Evolutionary conservation across 2,888 invertebrate species (phyloP), one percentile per base, ranked within the genome.

Genomic region (Rutpela maculata): DNA sequence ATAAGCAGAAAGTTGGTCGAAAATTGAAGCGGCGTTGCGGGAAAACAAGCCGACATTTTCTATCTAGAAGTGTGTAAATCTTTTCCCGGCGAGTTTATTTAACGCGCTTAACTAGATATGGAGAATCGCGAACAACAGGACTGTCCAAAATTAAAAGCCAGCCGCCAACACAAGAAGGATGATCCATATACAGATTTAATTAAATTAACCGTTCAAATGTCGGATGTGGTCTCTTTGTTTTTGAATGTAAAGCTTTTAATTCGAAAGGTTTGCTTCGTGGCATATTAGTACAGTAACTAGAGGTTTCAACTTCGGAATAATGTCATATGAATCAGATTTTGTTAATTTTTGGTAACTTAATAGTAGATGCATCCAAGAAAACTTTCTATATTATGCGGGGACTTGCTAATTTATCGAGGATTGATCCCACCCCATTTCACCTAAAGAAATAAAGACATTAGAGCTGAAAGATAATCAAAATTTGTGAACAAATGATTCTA

Each of bases 41-140:
- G 78, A 77, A 85, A 85, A 85, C 85, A 85, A 85, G 85, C 86
- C 85, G 85, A 85, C 87, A 81, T 87, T 86, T 83, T 85, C 84
- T 87, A 88, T 86, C 87, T 86, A 80, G 79, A 84, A 85, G 86
- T 85, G 85, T 81, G 85, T 87, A 87, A 88, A 88, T 88, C 88
- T 88, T 84, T 63, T 69, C 55, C 55, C 74, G 71, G 19, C 55
- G 72, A 72, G 72, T 72, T 72, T 72, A 71, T 77, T 77, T 70
- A 77, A 62, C n/a, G 56, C 68, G 38, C 38, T 35, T 70, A 70
- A 70, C 70, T 70, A 67, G 67, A 67, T 43, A 22, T n/a, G 71
- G 62, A 63, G 55, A 50, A 50, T 63, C 31, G 63, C 63, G 63
- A 72, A 55, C 72, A 55, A 31, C 50, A 43, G 22, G 26, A 55